Evolutionary conservation across 1,140 invertebrate genomes (phyloP).

Genomic region (Zophobas atratus): DNA sequence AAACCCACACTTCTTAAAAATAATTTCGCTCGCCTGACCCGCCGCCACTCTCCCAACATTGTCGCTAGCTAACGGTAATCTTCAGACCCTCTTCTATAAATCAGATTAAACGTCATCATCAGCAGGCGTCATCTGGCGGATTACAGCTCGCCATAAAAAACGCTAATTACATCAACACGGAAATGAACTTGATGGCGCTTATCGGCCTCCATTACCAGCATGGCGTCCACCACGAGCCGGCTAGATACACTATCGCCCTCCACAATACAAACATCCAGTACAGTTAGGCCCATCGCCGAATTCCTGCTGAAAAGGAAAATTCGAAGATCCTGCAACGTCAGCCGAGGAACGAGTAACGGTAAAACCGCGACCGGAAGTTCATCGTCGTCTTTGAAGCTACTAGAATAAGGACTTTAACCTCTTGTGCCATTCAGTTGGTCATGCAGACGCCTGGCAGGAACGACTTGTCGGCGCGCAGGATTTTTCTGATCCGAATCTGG

Average conservation of each 20-base stretch:
- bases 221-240: constrained; percentile 7
- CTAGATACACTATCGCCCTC: constrained; percentile 1
- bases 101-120: constrained; percentile 14
- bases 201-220: constrained; percentile 41
- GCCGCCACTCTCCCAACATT: no score
- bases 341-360: constrained; percentile 58
- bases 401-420: constrained; percentile 65
- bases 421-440: constrained; percentile 61
- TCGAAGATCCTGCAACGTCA: constrained; percentile 13
- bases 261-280: constrained; percentile 33
- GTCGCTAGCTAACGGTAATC: no score
- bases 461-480: constrained; percentile 22
- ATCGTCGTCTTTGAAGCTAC: constrained; percentile 61
- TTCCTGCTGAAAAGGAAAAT: constrained; percentile 31
- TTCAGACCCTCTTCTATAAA: constrained; percentile 8
- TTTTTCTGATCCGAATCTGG: neutral
- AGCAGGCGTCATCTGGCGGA: constrained; percentile 37
- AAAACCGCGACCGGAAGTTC: constrained; percentile 64
- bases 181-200: constrained; percentile 36
- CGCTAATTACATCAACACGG: constrained; percentile 21
- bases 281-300: neutral
- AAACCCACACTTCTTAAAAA: no score
- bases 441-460: constrained; percentile 40
- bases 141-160: constrained; percentile 18
- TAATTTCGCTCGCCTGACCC: no score